These are phyloP conservation scores for Leucophenga montana DNA, from an alignment of 2,888 invertebrate genomes.

Conservation along the genomic window DNA sequence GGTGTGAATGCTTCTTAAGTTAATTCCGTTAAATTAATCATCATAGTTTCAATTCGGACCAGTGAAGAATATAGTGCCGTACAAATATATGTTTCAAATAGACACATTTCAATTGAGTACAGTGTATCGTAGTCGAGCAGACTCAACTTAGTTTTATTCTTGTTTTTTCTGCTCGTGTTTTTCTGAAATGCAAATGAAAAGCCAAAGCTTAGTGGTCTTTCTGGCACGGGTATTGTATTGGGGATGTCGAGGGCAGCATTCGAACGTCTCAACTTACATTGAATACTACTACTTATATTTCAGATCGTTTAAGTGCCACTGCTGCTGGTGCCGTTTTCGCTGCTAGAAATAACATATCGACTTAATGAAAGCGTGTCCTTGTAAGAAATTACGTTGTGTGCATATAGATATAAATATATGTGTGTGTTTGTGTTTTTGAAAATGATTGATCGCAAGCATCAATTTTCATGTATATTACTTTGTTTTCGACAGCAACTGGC, in stretches of 20 bases:
- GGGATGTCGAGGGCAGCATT: too few species aligned
- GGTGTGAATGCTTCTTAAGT: too few species aligned
- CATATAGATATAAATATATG: conserved; percentile 1
- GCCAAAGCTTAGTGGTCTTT: neutral
- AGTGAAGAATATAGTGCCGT: too few species aligned
- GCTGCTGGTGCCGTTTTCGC: too few species aligned
- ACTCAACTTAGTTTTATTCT: too few species aligned
- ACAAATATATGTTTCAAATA: too few species aligned
- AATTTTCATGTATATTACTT: conserved; percentile 60
- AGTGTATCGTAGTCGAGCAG: too few species aligned
- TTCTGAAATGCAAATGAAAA: conserved; percentile 59
- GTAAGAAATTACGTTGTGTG: neutral
- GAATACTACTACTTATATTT: too few species aligned
- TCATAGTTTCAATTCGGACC: too few species aligned
- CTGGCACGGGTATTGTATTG: neutral
- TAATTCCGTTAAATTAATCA: too few species aligned
- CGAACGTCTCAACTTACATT: conserved; percentile 20
- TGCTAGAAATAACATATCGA: conserved; percentile 5
- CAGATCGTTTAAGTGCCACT: too few species aligned
- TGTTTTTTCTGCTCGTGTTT: conserved; percentile 26
- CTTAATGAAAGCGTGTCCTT: conserved; percentile 45
- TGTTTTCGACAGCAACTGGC: conserved; percentile 48
- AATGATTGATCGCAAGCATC: conserved; percentile 65
- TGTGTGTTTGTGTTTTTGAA: conserved; percentile 36
- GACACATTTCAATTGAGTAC: too few species aligned